A percentile compares a stretch with the other conserved stretches of the same genome.
Evolutionary conservation across 2,797 vertebrate genomes (phyloP).

Genomic region (Cynodonichthys magdalenae): DNA sequence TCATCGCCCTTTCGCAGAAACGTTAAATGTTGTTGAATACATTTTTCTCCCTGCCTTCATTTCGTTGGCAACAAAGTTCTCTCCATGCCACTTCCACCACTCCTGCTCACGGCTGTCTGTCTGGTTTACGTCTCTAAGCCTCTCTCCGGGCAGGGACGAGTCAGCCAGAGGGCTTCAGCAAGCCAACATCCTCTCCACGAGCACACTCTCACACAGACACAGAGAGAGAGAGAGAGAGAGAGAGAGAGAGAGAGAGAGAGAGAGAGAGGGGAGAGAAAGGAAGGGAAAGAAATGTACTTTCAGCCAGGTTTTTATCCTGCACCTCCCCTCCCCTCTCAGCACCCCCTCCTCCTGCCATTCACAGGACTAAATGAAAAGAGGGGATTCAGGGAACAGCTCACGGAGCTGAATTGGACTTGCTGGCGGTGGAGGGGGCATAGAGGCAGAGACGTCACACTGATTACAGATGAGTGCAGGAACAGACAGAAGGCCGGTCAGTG

Average conservation of each 20-base stretch:
- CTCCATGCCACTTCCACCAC: constrained; percentile 34
- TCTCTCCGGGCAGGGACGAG: constrained; percentile 50
- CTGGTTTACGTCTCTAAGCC: constrained; percentile 57
- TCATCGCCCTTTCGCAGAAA: constrained; percentile 17
- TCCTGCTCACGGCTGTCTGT: constrained; percentile 33
- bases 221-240: too few species aligned
- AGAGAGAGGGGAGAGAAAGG: constrained; percentile 9
- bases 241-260: constrained; percentile 5
- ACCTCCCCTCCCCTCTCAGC: background rate
- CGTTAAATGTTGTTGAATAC: constrained; percentile 35
- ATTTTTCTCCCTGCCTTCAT: constrained; percentile 19
- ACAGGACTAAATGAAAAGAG: constrained; percentile 69
- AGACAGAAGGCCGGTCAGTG: constrained; percentile 36
- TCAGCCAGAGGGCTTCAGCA: constrained; percentile 55
- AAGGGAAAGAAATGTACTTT: constrained; percentile 35
- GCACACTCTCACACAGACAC: constrained; percentile 15
- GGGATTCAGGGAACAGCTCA: constrained; percentile 61
- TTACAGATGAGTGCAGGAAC: constrained; percentile 68
- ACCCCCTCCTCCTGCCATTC: constrained; percentile 53
- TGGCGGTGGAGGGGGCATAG: constrained; percentile 2
- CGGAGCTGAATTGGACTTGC: constrained; percentile 58
- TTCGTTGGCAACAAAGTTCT: background rate
- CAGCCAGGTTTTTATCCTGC: constrained; percentile 54
- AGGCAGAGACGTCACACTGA: constrained; percentile 55
- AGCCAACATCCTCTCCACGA: constrained; percentile 35